Evolutionary conservation across 2,888 invertebrate genomes (phyloP), one percentile per base, ranked within the genome.

Genomic region (Abrostola triplasia): DNA sequence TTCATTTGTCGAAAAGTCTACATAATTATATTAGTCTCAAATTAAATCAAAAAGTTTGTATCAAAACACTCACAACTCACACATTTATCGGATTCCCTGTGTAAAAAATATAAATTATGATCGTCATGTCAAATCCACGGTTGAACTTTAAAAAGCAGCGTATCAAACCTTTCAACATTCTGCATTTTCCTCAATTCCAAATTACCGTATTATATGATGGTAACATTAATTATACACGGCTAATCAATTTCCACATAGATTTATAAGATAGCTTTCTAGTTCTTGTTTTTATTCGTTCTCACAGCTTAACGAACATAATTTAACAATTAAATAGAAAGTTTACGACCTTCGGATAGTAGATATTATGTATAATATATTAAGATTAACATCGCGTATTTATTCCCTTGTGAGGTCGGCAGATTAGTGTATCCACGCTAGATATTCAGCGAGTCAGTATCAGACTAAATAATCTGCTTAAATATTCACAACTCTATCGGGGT

Each of bases 251-350:
- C 42, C 52, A 38, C 66, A 24, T 47, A 60, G 51, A 71, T 70
- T 75, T 65, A 70, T 42, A 58, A 58, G 47, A 59, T 40, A 41
- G 5, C 76, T 75, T 65, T 75, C 66, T 72, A 75, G 70, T 57
- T 64, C 64, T 69, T 37, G 64, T 51, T 48, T 73, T 56, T 64
- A 68, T 65, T 58, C 64, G 57, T 60, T 61, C 58, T 40, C 52
- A n/a, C 37, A 59, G 42, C 38, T 37, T 38, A 56, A 36, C 50
- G 44, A 66, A 61, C 41, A 53, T 71, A 71, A 73, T 72, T 70
- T 70, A 66, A 73, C 60, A 71, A 76, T 73, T 60, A 73, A 64
- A 40, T 51, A 66, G 71, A 76, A 71, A 73, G 71, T 73, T 76
- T 73, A 76, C 67, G 53, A 73, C 61, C 56, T 64, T 65, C 41